phyloP scores from a whole-genome alignment of 2,888 invertebrate species.

The Lathronympha strigana region DNA sequence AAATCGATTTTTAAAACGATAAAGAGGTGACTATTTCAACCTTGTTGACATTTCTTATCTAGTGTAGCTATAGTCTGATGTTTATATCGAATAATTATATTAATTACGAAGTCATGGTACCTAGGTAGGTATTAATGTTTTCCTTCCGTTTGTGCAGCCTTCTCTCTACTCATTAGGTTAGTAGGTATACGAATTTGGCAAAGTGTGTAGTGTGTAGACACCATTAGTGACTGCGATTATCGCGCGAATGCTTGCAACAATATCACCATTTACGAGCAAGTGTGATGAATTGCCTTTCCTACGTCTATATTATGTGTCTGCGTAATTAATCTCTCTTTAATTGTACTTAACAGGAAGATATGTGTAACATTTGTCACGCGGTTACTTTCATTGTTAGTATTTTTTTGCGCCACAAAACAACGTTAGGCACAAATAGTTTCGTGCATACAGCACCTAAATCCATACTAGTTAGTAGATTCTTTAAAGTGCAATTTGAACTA shows the following conservation, averaged over 20 bases:
- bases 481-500: slow-evolving; percentile 51
- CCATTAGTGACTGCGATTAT: too few species aligned
- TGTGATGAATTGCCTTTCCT: too few species aligned
- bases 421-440: slow-evolving; percentile 2
- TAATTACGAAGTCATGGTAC: too few species aligned
- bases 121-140: neutral
- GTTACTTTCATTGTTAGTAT: neutral
- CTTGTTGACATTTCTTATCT: slow-evolving; percentile 46
- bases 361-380: neutral
- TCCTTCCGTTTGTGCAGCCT: too few species aligned
- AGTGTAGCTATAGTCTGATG: slow-evolving; percentile 12
- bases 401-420: neutral
- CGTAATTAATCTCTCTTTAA: too few species aligned
- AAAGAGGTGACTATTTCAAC: slow-evolving; percentile 52
- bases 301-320: too few species aligned
- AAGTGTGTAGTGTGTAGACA: too few species aligned
- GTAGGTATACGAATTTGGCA: too few species aligned
- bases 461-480: slow-evolving; percentile 43
- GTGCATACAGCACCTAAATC: slow-evolving; percentile 31
- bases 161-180: too few species aligned
- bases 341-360: neutral
- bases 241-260: too few species aligned
- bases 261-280: too few species aligned
- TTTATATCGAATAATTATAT: neutral
- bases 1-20: slow-evolving; percentile 53